These are phyloP conservation scores for Siphlonurus alternatus DNA, from an alignment of 2,888 invertebrate species.

Conservation along the genomic window DNA sequence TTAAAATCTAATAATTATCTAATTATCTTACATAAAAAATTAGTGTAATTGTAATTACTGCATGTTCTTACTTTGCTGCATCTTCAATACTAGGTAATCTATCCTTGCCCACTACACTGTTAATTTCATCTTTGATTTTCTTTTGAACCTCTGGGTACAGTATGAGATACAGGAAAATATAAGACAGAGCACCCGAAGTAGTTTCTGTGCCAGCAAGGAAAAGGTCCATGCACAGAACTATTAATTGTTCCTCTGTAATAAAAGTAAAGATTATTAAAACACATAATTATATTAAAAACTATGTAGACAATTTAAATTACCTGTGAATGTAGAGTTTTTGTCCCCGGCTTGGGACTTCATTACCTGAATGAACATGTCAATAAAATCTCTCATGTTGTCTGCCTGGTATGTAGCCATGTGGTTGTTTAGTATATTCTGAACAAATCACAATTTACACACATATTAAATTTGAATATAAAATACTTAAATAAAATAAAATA, in stretches of 20 bases:
- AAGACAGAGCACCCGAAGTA: neutral
- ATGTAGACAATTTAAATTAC: neutral
- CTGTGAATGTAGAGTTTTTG: neutral
- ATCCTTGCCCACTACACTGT: neutral
- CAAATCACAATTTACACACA: too few species aligned
- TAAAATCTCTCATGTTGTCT: neutral
- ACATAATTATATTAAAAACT: neutral
- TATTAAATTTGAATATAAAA: too few species aligned
- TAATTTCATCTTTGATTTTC: neutral
- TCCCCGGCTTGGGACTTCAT: neutral
- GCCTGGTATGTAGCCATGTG: neutral
- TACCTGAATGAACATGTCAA: neutral
- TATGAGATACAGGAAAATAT: neutral
- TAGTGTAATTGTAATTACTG: too few species aligned
- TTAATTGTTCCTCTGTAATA: neutral
- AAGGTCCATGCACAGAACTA: neutral
- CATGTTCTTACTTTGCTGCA: neutral
- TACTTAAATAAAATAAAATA: too few species aligned
- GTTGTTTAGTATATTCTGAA: neutral
- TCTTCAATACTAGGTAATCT: neutral
- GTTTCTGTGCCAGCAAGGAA: slow-evolving; percentile 1
- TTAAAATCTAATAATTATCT: too few species aligned
- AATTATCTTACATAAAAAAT: too few species aligned
- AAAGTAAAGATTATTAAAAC: neutral
- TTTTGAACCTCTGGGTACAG: neutral